Evolutionary conservation across 2,888 invertebrate species (phyloP), one percentile per base, ranked within the genome.

Genomic region (Bugula neritina): DNA sequence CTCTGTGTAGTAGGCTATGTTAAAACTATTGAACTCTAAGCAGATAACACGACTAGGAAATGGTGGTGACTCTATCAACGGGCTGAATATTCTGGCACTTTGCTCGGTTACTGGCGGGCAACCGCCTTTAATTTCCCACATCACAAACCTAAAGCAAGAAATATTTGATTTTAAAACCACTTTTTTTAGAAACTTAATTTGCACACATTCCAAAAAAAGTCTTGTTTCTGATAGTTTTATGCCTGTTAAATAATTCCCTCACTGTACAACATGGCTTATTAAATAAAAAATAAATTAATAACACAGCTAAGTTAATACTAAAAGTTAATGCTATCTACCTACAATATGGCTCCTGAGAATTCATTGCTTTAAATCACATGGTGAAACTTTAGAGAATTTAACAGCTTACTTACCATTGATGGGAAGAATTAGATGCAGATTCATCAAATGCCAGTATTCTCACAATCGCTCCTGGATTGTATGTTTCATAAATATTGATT

Each of bases 1-100:
- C 80, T 93, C 92, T 21, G 92, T 92, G 81, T 94, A 94, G 83
- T 94, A 94, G 57, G 91, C 89, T 71, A 93, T 86, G 72, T 89
- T 85, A 73, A 88, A 89, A 81, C 93, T 93, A 83, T 93, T 91
- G 79, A 95, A 91, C 84, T 95, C 95, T 75, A 95, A 85, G 76
- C 93, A 88, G 75, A 94, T 85, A 73, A 90, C 87, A 13, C 27
- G 87, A 58, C 89, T 87, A 74, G 87, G 84, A 77, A 86, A 86
- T 75, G 84, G 85, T 34, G 89, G 85, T 79, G 88, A 87, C 75
- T 86, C 87, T 34, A 92, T 87, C 2, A 88, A 87, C 17, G 93
- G 93, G 71, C 89, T 89, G 84, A 94, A 94, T 78, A 90, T 90
- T 76, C 92, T 87, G 0, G 92, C 88, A 25, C 84, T 86, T 71